Evolutionary conservation across 2,888 invertebrate genomes (phyloP), one percentile per base, ranked within the genome.

Genomic region (Brachylomia viminalis): DNA sequence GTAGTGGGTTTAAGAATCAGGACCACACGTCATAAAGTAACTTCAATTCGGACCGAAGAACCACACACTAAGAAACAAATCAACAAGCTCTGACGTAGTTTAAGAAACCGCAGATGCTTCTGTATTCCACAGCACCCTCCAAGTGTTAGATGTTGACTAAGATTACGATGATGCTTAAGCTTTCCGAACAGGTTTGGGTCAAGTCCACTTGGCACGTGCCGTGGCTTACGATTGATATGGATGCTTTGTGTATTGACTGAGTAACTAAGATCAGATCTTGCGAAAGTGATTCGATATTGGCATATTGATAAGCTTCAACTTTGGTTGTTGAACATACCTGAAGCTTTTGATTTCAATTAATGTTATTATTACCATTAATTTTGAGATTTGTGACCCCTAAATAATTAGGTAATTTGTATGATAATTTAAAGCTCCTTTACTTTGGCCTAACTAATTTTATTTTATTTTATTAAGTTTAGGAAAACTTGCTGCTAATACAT

Each of bases 161-260:
- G 85, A 85, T 85, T 71, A 70, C 85, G 67, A 77, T 65, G 49
- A 52, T 67, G 69, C 69, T 85, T 78, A 62, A 67, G 77, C 68
- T 78, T 83, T 80, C 86, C 65, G 72, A 69, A 79, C 86, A 80
- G 83, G 85, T 83, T 72, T 85, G 38, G 83, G 83, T 83, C 86
- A 85, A 85, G 86, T 77, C 64, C 77, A 79, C 65, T 65, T 72
- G 67, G 79, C 86, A 77, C 82, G 84, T 79, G 82, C 75, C 42
- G 47, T 61, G 82, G 76, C 52, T 82, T 33, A 58, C 82, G 64
- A 82, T 73, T 71, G 47, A 73, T 42, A 71, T 72, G 56, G 67
- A 77, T 61, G 47, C 30, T 33, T 61, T 72, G 59, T 66, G 52
- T 58, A 77, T 75, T 54, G 54, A 72, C 52, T 56, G 33, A 42